These are phyloP conservation scores for Parnassius mnemosyne DNA, from an alignment of 2,888 invertebrate genomes.

Conservation along the genomic window DNA sequence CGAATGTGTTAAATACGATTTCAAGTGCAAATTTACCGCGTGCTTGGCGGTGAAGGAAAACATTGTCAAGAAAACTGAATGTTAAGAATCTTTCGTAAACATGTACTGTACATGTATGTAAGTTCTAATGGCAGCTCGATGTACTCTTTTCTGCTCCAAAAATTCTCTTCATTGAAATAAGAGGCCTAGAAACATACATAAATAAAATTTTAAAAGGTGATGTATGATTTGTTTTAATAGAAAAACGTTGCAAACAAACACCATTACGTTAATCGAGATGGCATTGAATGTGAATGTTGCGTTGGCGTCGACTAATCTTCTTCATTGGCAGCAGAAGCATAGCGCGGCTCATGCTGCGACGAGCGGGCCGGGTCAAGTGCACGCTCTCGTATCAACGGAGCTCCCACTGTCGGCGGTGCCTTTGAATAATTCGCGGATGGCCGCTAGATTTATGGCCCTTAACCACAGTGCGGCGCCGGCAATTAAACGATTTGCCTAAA, in stretches of 20 bases:
- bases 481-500: slow-evolving; percentile 77
- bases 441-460: slow-evolving; percentile 71
- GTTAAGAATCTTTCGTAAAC: too few relatives aligned
- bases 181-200: too few relatives aligned
- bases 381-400: neutral
- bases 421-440: slow-evolving; percentile 74
- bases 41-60: too few relatives aligned
- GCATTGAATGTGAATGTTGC: slow-evolving; percentile 1
- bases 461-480: slow-evolving; percentile 67
- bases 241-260: neutral
- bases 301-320: neutral
- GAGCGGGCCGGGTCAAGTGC: neutral
- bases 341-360: slow-evolving; percentile 1
- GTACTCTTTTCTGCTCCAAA: too few relatives aligned
- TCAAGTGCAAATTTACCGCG: too few relatives aligned
- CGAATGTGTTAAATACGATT: too few relatives aligned
- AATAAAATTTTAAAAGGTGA: too few relatives aligned
- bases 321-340: neutral
- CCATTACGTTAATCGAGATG: neutral
- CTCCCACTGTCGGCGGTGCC: slow-evolving; percentile 49
- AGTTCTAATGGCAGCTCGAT: too few relatives aligned
- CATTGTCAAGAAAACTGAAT: too few relatives aligned
- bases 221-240: too few relatives aligned
- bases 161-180: too few relatives aligned
- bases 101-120: too few relatives aligned